Conservation (phyloP, 2,888 invertebrate genomes). For the Nephrocerus scutellatus region DNA sequence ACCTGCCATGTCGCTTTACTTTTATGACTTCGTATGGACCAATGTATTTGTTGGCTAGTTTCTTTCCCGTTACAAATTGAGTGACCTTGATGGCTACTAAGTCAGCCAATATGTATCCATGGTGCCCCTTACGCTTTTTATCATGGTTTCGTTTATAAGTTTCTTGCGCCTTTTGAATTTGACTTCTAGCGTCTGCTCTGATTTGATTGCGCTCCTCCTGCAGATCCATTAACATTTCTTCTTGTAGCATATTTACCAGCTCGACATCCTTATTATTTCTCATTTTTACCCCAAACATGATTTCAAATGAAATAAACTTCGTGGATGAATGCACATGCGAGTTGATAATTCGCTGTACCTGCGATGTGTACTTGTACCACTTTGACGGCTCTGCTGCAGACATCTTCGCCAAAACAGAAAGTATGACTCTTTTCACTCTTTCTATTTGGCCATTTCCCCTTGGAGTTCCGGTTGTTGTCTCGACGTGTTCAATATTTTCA, state of each 20-base stretch:
- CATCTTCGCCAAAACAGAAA: constrained; percentile 13
- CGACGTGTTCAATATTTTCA: constrained; percentile 8
- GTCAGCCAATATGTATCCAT: too few species aligned
- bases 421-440: constrained; percentile 10
- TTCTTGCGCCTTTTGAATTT: constrained; percentile 4
- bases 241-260: too few species aligned
- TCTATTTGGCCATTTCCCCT: constrained; percentile 15
- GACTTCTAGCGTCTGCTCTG: too few species aligned
- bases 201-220: too few species aligned
- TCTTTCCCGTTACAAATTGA: too few species aligned
- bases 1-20: too few species aligned
- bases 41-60: too few species aligned
- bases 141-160: background rate
- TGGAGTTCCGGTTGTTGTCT: constrained; percentile 15
- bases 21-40: too few species aligned
- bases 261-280: too few species aligned
- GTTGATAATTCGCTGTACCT: constrained; percentile 15
- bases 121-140: too few species aligned
- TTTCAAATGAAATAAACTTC: constrained; percentile 8
- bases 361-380: constrained; percentile 12
- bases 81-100: too few species aligned
- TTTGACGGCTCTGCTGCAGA: constrained; percentile 12
- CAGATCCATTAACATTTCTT: too few species aligned
- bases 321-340: constrained; percentile 7
- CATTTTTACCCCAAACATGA: constrained; percentile 12